These are phyloP conservation scores for Laticauda colubrina DNA, from an alignment of 2,113 vertebrate species.

Conservation along the genomic window DNA sequence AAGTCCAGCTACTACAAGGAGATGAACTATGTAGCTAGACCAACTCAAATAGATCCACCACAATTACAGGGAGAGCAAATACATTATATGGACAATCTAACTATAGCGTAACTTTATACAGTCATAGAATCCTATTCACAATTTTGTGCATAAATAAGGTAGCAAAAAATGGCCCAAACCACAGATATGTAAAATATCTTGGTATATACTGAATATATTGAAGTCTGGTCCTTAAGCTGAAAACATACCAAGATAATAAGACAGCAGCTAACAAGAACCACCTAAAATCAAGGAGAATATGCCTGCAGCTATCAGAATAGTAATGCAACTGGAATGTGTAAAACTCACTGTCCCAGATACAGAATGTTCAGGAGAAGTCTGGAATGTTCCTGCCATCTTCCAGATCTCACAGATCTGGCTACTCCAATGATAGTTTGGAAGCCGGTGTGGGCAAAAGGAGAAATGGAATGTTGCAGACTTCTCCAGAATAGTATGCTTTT, in stretches of 20 bases:
- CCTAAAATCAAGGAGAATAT: background rate
- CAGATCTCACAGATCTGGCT: background rate
- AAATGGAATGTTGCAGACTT: background rate
- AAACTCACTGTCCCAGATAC: background rate
- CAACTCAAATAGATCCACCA: background rate
- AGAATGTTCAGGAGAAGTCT: background rate
- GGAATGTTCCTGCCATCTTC: background rate
- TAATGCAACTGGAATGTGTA: background rate
- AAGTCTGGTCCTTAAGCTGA: background rate
- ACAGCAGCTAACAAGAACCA: background rate
- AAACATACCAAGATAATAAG: background rate
- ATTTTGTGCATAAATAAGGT: background rate
- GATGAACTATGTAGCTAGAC: background rate
- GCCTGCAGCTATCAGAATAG: background rate
- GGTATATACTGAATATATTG: background rate
- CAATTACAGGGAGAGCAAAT: background rate
- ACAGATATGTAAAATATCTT: background rate
- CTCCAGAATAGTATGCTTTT: background rate
- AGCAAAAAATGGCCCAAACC: background rate
- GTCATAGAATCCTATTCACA: background rate
- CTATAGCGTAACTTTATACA: background rate
- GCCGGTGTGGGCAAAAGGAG: background rate
- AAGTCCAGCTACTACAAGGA: background rate
- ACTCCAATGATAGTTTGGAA: background rate
- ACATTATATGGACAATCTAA: background rate